A percentile compares a stretch with the other conserved stretches of the same genome.
These are phyloP conservation scores for Dioctria rufipes DNA, from an alignment of 2,888 invertebrate species.

Conservation along the genomic window DNA sequence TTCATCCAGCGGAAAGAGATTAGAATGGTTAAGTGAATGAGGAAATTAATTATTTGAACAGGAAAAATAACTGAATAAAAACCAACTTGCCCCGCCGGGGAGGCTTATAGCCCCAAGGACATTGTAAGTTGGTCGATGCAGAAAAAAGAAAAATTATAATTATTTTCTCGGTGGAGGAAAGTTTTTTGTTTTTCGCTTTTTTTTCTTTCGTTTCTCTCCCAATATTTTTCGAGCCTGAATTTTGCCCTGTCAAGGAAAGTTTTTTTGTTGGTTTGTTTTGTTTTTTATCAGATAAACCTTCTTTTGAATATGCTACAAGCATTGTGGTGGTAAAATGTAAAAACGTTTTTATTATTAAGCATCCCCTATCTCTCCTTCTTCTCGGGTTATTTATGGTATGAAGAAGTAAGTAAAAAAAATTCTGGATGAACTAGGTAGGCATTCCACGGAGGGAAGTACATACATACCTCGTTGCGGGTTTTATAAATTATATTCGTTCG, in stretches of 20 bases:
- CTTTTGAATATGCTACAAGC: slow-evolving; percentile 7
- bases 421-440: too few relatives aligned
- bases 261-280: neutral
- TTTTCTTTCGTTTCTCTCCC: neutral
- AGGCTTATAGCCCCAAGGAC: neutral
- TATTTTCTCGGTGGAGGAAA: neutral
- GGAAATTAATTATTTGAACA: slow-evolving; percentile 43
- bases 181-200: neutral
- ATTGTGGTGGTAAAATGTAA: neutral
- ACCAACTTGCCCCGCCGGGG: neutral
- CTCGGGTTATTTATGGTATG: too few relatives aligned
- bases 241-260: neutral
- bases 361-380: too few relatives aligned
- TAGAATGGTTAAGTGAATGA: slow-evolving; percentile 39
- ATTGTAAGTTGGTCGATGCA: neutral
- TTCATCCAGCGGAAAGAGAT: slow-evolving; percentile 35
- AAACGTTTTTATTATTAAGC: neutral
- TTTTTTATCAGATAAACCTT: neutral
- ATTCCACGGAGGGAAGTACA: too few relatives aligned
- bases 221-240: neutral
- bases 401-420: too few relatives aligned
- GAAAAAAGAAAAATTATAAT: neutral
- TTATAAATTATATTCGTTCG: too few relatives aligned
- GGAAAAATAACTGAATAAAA: slow-evolving; percentile 24
- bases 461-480: too few relatives aligned